These are phyloP conservation scores for Upupa epops DNA, from an alignment of 2,113 vertebrate genomes.

Conservation along the genomic window DNA sequence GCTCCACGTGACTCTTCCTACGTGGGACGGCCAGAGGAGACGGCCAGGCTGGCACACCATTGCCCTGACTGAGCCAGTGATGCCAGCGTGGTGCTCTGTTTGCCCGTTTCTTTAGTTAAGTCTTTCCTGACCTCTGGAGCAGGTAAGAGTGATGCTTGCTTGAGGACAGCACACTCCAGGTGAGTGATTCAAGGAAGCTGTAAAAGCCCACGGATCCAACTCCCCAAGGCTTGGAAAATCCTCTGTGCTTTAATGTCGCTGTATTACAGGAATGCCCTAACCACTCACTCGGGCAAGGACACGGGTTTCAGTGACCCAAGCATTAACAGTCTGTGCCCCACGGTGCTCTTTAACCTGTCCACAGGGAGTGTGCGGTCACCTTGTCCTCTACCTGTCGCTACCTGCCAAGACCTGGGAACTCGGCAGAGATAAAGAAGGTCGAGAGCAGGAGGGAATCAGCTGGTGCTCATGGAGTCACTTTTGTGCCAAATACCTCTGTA, in stretches of 20 bases:
- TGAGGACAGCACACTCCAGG: not conserved
- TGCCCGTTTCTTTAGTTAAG: not conserved
- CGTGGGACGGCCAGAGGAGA: not conserved
- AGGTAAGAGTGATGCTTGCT: constrained; percentile 15
- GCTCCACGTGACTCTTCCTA: not conserved
- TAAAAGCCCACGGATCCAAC: not conserved
- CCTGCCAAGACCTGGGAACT: not conserved
- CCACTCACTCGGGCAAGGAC: constrained; percentile 3
- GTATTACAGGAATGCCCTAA: not conserved
- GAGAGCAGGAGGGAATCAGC: not conserved
- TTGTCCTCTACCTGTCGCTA: not conserved
- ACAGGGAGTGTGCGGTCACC: not conserved
- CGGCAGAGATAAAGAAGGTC: not conserved
- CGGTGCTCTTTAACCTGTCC: not conserved
- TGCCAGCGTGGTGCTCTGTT: not conserved
- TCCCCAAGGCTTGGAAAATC: constrained; percentile 58
- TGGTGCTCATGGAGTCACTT: not conserved
- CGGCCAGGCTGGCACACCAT: not conserved
- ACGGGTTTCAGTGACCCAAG: not conserved
- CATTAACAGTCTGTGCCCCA: not conserved
- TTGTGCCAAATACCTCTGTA: not conserved
- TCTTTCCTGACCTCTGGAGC: constrained; percentile 10
- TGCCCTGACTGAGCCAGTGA: not conserved
- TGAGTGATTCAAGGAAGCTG: not conserved
- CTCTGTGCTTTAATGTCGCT: not conserved